phyloP scores from a whole-genome alignment of 64 coral and sea anemone genomes.

The Pocillopora damicornis region DNA sequence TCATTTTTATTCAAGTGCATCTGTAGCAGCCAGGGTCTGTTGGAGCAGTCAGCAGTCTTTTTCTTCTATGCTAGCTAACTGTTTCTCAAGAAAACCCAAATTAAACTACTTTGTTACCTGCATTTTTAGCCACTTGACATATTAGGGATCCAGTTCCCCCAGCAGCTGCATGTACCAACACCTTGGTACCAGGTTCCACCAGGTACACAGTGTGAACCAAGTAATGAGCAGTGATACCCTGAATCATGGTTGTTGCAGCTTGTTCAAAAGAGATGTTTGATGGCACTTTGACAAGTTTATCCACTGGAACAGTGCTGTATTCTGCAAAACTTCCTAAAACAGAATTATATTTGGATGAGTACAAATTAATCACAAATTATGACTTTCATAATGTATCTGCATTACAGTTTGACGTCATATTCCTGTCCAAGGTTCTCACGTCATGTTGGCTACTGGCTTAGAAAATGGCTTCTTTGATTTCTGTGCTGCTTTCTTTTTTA shows the following conservation, averaged over 20 bases:
- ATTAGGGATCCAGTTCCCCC: constrained; percentile 50
- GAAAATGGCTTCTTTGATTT: too few relatives aligned
- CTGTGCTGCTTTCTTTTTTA: too few relatives aligned
- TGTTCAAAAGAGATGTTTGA: constrained; percentile 47
- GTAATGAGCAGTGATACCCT: constrained; percentile 70
- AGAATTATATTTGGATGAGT: neutral
- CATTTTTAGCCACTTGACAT: constrained; percentile 63
- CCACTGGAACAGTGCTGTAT: constrained; percentile 49
- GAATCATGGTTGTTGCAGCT: constrained; percentile 55
- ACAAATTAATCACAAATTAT: too few relatives aligned
- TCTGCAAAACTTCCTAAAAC: constrained; percentile 55
- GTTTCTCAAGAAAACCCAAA: neutral
- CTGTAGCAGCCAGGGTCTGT: too few relatives aligned
- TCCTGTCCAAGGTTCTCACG: too few relatives aligned
- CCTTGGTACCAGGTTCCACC: constrained; percentile 35
- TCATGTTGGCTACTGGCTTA: too few relatives aligned
- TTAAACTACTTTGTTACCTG: neutral
- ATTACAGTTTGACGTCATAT: too few relatives aligned
- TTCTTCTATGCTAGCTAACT: too few relatives aligned
- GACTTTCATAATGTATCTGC: too few relatives aligned
- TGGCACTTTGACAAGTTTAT: constrained; percentile 33
- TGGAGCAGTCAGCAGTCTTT: too few relatives aligned
- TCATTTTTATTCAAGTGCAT: too few relatives aligned
- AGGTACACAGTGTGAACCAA: constrained; percentile 31
- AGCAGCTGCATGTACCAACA: constrained; percentile 69